Evolutionary conservation across 2,113 vertebrate species (phyloP).

Genomic region (Platichthys stellatus): DNA sequence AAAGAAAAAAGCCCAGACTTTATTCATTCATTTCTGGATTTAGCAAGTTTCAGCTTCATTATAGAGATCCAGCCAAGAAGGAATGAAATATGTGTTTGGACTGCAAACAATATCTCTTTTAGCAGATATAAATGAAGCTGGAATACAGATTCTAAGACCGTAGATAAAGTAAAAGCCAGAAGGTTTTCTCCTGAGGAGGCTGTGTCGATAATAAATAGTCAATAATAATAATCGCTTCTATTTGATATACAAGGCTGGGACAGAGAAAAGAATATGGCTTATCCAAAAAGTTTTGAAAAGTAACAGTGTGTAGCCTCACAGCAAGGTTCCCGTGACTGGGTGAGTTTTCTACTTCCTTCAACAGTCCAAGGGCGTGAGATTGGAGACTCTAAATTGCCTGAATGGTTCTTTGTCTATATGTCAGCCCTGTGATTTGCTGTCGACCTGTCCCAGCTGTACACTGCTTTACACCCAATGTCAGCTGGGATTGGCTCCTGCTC

Average conservation of each 20-base stretch:
- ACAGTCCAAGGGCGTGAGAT: too few species aligned
- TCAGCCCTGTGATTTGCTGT: too few species aligned
- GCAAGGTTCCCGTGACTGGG: too few species aligned
- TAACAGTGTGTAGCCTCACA: not conserved
- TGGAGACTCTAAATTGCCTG: too few species aligned
- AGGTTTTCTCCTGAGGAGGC: not conserved
- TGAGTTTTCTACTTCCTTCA: too few species aligned
- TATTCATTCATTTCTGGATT: conserved; percentile 10
- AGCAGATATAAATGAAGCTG: conserved; percentile 16
- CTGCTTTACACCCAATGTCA: too few species aligned
- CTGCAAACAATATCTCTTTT: conserved; percentile 14
- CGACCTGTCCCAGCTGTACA: too few species aligned
- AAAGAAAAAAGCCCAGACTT: too few species aligned
- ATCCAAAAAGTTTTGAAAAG: conserved; percentile 30
- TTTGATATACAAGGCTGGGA: conserved; percentile 13
- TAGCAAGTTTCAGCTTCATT: conserved; percentile 21
- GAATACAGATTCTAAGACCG: not conserved
- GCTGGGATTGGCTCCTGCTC: too few species aligned
- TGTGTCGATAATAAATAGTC: conserved; percentile 25
- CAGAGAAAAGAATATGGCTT: not conserved
- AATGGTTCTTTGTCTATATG: too few species aligned
- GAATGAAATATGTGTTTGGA: conserved; percentile 16
- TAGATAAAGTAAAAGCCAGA: conserved; percentile 2
- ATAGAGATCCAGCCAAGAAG: not conserved
- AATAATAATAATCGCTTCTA: conserved; percentile 17